Base-by-base conservation (phyloP, 1,140 invertebrate genomes). In the Calephelis virginiensis region DNA sequence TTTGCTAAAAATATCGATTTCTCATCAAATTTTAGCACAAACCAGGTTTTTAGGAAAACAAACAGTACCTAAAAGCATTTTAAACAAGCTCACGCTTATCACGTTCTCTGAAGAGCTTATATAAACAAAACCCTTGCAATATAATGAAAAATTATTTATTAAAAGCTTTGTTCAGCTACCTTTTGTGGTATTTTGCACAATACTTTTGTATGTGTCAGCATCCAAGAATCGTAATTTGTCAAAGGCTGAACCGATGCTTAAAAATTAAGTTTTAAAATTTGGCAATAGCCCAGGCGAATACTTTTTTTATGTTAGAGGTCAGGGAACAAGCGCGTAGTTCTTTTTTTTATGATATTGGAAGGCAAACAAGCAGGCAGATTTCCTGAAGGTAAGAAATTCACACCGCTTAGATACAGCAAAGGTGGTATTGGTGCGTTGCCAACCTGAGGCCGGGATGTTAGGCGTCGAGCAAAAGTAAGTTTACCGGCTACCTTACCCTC, bases 111-210 rank as follows among this genome's bases (percentile, higher is more conserved):
- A 14, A 50, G 50, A 56, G 50, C 17, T 56, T 56, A 14, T 56
- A 56, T 56, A 56, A 56, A 56, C 50, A 56, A 56, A 56, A 56
- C 50, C 50, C 50, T 56, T 56, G 50, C 50, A 56, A 28, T 56
- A 56, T 53, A 10, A 53, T 53, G 50, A 53, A 53, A 53, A 53
- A 53, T 53, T 53, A 28, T 53, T 53, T 53, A 53, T 53, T 53
- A 53, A 53, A 37, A 56, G 53, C 53, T 56, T 56, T 56, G 28
- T 56, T 56, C 50, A 28, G 50, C 17, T 28, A 56, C 50, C 28
- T 56, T 56, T 56, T 56, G 50, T 56, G 28, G 50, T 53, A 10
- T 53, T 53, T 53, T 53, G 50, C 28, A 53, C 50, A 53, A 53
- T 53, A 53, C 50, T 53, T 50, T 53, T 9, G 50, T 53, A 53